These are phyloP conservation scores for Porites evermanni DNA, from an alignment of 92 coral and sea anemone species.

Conservation along the genomic window DNA sequence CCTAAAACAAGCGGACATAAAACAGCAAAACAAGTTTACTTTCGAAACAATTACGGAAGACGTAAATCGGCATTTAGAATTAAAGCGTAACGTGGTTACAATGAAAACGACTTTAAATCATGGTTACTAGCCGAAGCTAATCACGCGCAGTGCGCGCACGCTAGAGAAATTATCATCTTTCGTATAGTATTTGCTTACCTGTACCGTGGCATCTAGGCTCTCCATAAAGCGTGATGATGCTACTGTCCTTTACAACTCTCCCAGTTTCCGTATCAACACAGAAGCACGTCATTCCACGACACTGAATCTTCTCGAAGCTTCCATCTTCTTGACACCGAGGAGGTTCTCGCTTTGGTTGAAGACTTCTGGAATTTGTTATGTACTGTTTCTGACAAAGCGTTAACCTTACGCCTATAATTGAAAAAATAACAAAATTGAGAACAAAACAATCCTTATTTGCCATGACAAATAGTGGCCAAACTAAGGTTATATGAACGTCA, in stretches of 20 bases:
- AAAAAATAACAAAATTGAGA: not conserved
- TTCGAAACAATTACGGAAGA: too few species aligned
- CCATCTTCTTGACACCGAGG: conserved; percentile 73
- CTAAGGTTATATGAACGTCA: too few species aligned
- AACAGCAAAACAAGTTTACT: too few species aligned
- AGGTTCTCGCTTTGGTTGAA: conserved; percentile 27
- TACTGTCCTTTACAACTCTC: conserved; percentile 54
- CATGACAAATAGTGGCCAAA: too few species aligned
- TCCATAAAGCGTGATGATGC: conserved; percentile 54
- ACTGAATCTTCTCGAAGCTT: conserved; percentile 67
- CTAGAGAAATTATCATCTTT: not conserved
- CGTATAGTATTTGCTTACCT: conserved; percentile 42
- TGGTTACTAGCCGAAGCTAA: too few species aligned
- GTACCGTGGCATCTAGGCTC: conserved; percentile 69
- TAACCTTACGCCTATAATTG: conserved; percentile 45
- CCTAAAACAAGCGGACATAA: conserved; percentile 6
- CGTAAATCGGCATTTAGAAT: too few species aligned
- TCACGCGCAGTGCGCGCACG: too few species aligned
- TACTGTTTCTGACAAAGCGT: conserved; percentile 74
- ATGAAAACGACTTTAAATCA: too few species aligned
- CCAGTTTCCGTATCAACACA: conserved; percentile 81
- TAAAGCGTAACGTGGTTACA: too few species aligned
- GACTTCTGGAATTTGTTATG: conserved; percentile 48
- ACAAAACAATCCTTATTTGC: not conserved
- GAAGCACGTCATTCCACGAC: conserved; percentile 67